Conservation (phyloP, 2,797 vertebrate genomes). For the Arremon aurantiirostris region DNA sequence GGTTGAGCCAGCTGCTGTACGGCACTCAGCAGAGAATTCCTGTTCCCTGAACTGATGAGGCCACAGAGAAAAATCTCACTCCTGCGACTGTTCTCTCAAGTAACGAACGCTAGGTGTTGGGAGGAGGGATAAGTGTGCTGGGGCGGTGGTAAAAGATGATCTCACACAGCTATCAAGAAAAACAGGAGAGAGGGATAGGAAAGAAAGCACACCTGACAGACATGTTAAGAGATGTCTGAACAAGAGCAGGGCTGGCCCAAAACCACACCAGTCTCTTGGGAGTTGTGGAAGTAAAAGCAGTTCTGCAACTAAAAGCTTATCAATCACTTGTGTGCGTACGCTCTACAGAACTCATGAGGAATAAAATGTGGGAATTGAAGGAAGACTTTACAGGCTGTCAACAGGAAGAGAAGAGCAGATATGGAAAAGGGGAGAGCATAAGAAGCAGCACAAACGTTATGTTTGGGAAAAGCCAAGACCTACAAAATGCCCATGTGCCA, state of each 20-base stretch:
- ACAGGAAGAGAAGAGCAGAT: neutral
- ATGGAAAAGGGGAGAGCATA: neutral
- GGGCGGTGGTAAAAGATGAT: conserved; percentile 34
- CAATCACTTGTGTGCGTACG: neutral
- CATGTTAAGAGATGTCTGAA: conserved; percentile 55
- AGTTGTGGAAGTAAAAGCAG: conserved; percentile 38
- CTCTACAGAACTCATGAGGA: neutral
- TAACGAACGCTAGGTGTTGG: neutral
- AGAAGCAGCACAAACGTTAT: neutral
- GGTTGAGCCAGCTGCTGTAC: neutral
- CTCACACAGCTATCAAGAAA: conserved; percentile 51
- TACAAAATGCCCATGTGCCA: neutral
- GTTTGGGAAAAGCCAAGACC: neutral
- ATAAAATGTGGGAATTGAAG: neutral
- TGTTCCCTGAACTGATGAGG: neutral
- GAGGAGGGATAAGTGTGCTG: neutral
- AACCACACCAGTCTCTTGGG: conserved; percentile 4
- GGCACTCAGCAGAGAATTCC: neutral
- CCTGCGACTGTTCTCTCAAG: neutral
- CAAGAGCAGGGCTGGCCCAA: conserved; percentile 49
- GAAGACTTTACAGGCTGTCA: neutral
- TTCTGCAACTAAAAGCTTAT: conserved; percentile 30
- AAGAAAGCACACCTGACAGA: conserved; percentile 41
- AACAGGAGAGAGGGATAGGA: conserved; percentile 40
- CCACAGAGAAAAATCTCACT: neutral